Evolutionary conservation across 2,113 vertebrate genomes (phyloP).

Genomic region (Ardeotis arabs): DNA sequence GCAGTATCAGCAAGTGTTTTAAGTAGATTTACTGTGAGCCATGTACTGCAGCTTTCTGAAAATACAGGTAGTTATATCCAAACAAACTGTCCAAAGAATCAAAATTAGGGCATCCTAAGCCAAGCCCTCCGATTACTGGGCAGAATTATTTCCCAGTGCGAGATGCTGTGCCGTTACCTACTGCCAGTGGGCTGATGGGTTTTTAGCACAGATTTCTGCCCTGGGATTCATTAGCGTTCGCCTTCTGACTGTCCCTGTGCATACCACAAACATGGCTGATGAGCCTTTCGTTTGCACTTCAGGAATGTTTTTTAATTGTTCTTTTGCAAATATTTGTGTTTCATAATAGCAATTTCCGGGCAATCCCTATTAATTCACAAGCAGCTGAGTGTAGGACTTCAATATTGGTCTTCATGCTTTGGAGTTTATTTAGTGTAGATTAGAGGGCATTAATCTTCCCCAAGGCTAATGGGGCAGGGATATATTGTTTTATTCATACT

Average conservation of each 20-base stretch:
- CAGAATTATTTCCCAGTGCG: background rate
- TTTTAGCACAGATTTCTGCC: constrained; percentile 12
- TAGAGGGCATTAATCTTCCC: constrained; percentile 60
- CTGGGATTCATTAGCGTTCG: background rate
- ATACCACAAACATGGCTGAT: background rate
- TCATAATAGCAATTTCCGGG: constrained; percentile 18
- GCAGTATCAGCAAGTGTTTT: constrained; percentile 23
- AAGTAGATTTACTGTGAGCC: background rate
- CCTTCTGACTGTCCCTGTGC: constrained; percentile 14
- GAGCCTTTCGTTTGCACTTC: background rate
- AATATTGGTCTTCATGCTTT: constrained; percentile 24
- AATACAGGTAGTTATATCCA: constrained; percentile 9
- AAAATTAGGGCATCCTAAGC: background rate
- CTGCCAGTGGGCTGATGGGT: background rate
- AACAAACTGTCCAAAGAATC: constrained; percentile 13
- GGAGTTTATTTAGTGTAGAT: constrained; percentile 20
- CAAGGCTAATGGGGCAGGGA: constrained; percentile 34
- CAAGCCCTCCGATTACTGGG: background rate
- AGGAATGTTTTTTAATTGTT: constrained; percentile 57
- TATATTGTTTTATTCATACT: constrained; percentile 39
- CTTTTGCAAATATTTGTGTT: constrained; percentile 17
- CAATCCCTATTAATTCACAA: constrained; percentile 45
- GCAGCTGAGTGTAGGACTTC: constrained; percentile 25
- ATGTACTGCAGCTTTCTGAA: background rate
- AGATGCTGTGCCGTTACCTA: background rate